A percentile compares a stretch with the other conserved stretches of the same genome.
Conservation (phyloP, 2,797 vertebrate genomes). For the Calcarius lapponicus region DNA sequence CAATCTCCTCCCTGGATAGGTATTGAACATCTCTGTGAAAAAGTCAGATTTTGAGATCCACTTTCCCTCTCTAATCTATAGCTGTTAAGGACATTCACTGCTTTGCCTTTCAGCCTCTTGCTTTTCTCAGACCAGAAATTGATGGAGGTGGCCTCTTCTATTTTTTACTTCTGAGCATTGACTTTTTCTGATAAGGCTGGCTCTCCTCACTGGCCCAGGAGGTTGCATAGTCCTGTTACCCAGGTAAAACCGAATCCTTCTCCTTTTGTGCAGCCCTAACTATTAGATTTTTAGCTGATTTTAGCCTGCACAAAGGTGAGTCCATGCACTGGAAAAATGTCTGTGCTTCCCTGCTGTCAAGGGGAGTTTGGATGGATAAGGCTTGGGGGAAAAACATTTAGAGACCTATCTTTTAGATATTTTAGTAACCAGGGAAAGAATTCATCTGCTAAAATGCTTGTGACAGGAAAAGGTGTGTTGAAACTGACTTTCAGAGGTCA, state of each 20-base stretch:
- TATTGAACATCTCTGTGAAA: constrained; percentile 70
- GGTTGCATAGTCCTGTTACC: not conserved
- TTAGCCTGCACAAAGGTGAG: not conserved
- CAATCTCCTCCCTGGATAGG: constrained; percentile 57
- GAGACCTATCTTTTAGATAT: not conserved
- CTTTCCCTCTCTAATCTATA: constrained; percentile 67
- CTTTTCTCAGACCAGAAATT: constrained; percentile 45
- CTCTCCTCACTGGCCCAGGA: not conserved
- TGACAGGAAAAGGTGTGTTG: not conserved
- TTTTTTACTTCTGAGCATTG: constrained; percentile 37
- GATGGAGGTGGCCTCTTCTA: constrained; percentile 45
- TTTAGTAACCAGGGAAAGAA: not conserved
- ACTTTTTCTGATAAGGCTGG: constrained; percentile 35
- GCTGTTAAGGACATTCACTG: constrained; percentile 37
- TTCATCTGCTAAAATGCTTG: not conserved
- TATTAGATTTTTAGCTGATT: not conserved
- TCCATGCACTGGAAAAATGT: not conserved
- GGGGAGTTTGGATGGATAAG: not conserved
- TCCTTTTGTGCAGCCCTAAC: not conserved
- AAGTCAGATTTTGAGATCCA: constrained; percentile 69
- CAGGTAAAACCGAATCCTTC: not conserved
- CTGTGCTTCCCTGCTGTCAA: not conserved
- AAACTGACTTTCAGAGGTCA: not conserved
- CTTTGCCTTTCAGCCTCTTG: constrained; percentile 25
- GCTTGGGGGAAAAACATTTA: too few relatives aligned